A percentile compares a stretch with the other conserved stretches of the same genome.
These are phyloP conservation scores for Drosophila leonis DNA, from an alignment of 2,888 invertebrate species.

Conservation along the genomic window DNA sequence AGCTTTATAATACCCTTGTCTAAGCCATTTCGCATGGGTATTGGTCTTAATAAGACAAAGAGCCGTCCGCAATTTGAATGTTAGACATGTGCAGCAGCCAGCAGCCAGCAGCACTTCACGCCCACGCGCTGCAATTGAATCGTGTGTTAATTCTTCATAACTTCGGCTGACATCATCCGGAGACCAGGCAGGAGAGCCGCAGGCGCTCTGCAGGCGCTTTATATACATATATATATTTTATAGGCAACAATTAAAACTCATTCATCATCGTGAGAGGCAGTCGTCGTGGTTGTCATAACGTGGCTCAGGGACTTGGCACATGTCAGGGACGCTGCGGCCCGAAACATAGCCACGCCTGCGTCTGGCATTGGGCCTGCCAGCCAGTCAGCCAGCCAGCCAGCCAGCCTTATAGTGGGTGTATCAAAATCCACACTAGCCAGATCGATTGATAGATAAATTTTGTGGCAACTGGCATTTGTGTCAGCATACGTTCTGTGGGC, in stretches of 20 bases:
- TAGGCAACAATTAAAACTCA: conserved; percentile 82
- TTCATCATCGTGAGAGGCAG: conserved; percentile 73
- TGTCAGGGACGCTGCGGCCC: conserved; percentile 61
- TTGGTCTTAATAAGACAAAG: conserved; percentile 48
- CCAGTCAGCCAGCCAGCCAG: conserved; percentile 1
- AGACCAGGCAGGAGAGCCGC: conserved; percentile 46
- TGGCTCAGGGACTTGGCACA: conserved; percentile 55
- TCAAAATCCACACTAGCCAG: conserved; percentile 62
- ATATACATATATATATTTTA: conserved; percentile 62
- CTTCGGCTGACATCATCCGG: conserved; percentile 78
- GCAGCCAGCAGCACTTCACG: conserved; percentile 28
- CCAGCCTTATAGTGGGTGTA: conserved; percentile 60
- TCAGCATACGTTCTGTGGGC: conserved; percentile 58
- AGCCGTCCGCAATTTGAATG: conserved; percentile 67
- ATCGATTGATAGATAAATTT: conserved; percentile 81
- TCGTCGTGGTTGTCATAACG: conserved; percentile 63
- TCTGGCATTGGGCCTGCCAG: conserved; percentile 65
- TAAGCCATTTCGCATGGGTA: not conserved
- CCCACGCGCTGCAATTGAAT: conserved; percentile 51
- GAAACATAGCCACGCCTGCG: conserved; percentile 64
- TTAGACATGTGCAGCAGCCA: conserved; percentile 70
- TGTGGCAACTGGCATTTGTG: conserved; percentile 74
- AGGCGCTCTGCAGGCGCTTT: conserved; percentile 50
- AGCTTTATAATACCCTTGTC: not conserved
- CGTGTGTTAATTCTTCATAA: conserved; percentile 78